Base-by-base conservation (phyloP, 2,797 vertebrate genomes). In the Ispidina picta region DNA sequence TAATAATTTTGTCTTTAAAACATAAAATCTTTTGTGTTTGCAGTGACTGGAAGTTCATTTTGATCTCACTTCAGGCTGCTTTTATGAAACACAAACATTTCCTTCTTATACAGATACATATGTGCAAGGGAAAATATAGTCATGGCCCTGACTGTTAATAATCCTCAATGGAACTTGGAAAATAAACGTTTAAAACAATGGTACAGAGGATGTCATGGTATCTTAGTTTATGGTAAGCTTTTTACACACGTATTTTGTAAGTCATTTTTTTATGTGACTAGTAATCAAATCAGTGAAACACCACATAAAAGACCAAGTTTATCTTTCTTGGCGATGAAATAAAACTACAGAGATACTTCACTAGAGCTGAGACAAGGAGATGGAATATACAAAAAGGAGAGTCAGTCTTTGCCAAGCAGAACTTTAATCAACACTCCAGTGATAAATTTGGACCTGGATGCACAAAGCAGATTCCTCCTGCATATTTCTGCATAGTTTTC, bases 271-370 rank as follows among this genome's bases (percentile, higher is more conserved):
- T 92, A 95, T 49, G 79, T 82, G 89, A 69, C 29, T 63, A 31
- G 65, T 92, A 94, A 95, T 92, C 94, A 95, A 88, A 96, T 96
- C 93, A 94, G 79, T 28, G 77, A 82, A 90, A 93, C 92, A 93
- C 93, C 90, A 92, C 89, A 94, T 85, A 95, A 94, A 90, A 95
- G 90, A 86, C 62, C 66, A 39, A 85, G 90, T 94, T 96, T 96
- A 91, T 96, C 95, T 93, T 89, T 85, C 63, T 7, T 35, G 49
- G 21, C 58, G 71, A 64, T 82, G 83, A 94, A 94, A 54, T 13
- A 77, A 46, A 93, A 91, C 70, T 90, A 84, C 49, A 85, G 83
- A 94, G 76, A 90, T 91, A 88, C 9, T 84, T 59, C 28, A 48
- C 35, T 83, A 7, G 16, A 83, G 83, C 69, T 72, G 83, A 86